Conservation (phyloP, 2,888 invertebrate genomes). For the Caenorhabditis becei region DNA sequence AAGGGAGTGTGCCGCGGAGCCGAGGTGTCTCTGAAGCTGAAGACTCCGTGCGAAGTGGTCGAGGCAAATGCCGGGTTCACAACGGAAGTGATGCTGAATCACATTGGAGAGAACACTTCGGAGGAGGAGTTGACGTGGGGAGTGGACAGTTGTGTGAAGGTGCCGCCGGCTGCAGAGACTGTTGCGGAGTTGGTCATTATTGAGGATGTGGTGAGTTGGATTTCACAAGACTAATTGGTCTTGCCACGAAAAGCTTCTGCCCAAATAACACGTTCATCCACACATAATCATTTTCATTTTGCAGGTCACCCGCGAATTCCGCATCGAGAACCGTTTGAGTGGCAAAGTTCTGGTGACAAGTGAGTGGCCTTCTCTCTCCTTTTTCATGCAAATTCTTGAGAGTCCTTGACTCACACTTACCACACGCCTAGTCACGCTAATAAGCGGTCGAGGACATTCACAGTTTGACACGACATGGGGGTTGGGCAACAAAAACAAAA, state of each 20-base stretch:
- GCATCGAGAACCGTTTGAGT: slow-evolving; percentile 81
- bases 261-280: not conserved
- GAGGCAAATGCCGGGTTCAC: slow-evolving; percentile 83
- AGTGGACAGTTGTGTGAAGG: slow-evolving; percentile 82
- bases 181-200: slow-evolving; percentile 82
- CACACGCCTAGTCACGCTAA: slow-evolving; percentile 22
- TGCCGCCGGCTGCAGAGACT: slow-evolving; percentile 81
- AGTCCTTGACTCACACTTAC: slow-evolving; percentile 58
- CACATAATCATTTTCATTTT: not conserved
- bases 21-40: slow-evolving; percentile 80
- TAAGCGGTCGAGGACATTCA: slow-evolving; percentile 10
- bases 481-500: not conserved
- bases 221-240: too few relatives aligned
- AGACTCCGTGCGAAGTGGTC: slow-evolving; percentile 82
- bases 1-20: slow-evolving; percentile 72
- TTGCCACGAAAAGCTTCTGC: too few relatives aligned
- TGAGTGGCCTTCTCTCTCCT: slow-evolving; percentile 35
- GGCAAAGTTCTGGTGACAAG: slow-evolving; percentile 80
- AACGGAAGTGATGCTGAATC: slow-evolving; percentile 82
- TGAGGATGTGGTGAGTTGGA: slow-evolving; percentile 77
- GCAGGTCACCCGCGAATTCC: slow-evolving; percentile 81
- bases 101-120: slow-evolving; percentile 81
- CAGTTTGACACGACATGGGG: not conserved
- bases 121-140: slow-evolving; percentile 82
- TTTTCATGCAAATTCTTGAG: slow-evolving; percentile 60